Conservation (phyloP, 2,113 vertebrate species). For the Nerophis ophidion region DNA sequence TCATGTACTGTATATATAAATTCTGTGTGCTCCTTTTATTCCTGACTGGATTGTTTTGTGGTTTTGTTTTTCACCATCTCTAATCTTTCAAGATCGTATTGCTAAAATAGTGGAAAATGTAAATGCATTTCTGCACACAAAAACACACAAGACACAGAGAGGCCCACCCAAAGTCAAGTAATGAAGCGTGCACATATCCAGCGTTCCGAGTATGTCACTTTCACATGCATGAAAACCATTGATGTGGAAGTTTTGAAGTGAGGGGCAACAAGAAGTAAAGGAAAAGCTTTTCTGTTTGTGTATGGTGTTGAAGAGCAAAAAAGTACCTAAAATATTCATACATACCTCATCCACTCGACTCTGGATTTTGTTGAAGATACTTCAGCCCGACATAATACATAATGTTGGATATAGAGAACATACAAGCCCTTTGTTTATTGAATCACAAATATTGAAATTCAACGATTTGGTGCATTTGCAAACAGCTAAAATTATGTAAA, state of each 20-base stretch:
- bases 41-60: conserved; percentile 26
- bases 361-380: too few relatives aligned
- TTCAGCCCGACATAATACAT: too few relatives aligned
- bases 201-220: conserved; percentile 26
- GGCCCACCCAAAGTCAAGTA: conserved; percentile 54
- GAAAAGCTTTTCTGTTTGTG: too few relatives aligned
- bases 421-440: too few relatives aligned
- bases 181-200: conserved; percentile 55
- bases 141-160: conserved; percentile 1
- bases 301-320: too few relatives aligned
- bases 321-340: too few relatives aligned
- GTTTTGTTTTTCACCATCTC: conserved; percentile 45
- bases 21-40: conserved; percentile 23
- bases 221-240: conserved; percentile 39
- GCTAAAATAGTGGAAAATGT: conserved; percentile 37
- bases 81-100: conserved; percentile 37
- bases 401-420: too few relatives aligned
- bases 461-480: too few relatives aligned
- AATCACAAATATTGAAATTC: too few relatives aligned
- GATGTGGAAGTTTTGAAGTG: background rate
- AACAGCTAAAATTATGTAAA: too few relatives aligned
- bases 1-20: conserved; percentile 13
- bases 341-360: too few relatives aligned
- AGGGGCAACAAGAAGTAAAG: too few relatives aligned
- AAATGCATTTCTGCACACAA: conserved; percentile 22